Conservation (phyloP, 2,797 vertebrate species). For the Macrochelys suwanniensis region DNA sequence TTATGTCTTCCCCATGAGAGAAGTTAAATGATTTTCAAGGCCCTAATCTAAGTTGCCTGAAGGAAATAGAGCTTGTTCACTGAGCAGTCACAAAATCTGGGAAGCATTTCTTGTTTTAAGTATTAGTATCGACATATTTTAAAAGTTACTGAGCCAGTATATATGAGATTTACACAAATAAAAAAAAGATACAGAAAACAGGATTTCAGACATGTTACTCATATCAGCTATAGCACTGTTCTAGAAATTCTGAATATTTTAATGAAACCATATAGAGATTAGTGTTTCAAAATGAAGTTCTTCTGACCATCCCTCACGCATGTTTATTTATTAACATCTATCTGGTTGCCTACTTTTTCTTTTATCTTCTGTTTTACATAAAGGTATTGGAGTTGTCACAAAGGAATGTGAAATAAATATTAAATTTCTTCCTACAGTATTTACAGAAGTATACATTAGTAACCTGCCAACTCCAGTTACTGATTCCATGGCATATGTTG, state of each 20-base stretch:
- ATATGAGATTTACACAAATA: background rate
- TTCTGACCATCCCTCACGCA: background rate
- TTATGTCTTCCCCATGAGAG: rapidly evolving
- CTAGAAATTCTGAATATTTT: background rate
- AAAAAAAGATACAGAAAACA: background rate
- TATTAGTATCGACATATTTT: background rate
- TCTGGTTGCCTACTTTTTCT: background rate
- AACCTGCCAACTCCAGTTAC: background rate
- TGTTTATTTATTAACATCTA: background rate
- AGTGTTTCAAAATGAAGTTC: background rate
- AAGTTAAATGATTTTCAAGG: background rate
- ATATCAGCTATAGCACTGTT: background rate
- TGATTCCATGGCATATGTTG: rapidly evolving
- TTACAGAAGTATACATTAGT: background rate
- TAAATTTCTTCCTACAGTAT: rapidly evolving
- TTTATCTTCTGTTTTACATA: background rate
- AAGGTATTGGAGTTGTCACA: background rate
- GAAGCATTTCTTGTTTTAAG: background rate
- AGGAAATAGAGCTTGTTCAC: background rate
- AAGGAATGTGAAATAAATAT: too few relatives aligned
- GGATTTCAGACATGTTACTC: background rate
- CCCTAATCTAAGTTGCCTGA: background rate
- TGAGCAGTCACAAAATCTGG: background rate
- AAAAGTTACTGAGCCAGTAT: background rate
- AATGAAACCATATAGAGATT: background rate